Evolutionary conservation across 1,140 invertebrate species (phyloP).

Genomic region (Drosophila nigrodunni): DNA sequence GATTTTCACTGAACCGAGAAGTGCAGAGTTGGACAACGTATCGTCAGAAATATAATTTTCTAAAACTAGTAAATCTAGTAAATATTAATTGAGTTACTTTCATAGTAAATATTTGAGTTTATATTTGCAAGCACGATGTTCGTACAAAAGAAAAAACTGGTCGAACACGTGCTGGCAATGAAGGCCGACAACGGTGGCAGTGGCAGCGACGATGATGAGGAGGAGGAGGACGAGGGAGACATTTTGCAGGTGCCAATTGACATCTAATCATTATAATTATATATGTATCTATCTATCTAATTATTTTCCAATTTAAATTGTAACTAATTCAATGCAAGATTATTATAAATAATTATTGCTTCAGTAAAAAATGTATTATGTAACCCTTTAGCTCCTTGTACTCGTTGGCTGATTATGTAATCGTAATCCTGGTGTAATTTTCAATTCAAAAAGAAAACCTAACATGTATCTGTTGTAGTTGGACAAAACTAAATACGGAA

Average conservation of each 20-base stretch:
- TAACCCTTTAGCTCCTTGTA: conserved; percentile 64
- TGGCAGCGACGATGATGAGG: conserved; percentile 68
- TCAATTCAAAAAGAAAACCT: conserved; percentile 19
- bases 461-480: conserved; percentile 39
- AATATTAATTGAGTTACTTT: conserved; percentile 47
- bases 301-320: conserved; percentile 30
- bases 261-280: conserved; percentile 15
- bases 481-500: conserved; percentile 29
- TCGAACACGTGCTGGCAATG: conserved; percentile 80
- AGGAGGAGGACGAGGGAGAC: conserved; percentile 81
- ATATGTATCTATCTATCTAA: conserved; percentile 4
- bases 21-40: conserved; percentile 12
- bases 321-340: conserved; percentile 57
- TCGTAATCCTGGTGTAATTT: conserved; percentile 38
- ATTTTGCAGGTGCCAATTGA: conserved; percentile 77
- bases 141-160: conserved; percentile 81
- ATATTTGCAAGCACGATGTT: conserved; percentile 62
- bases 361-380: conserved; percentile 49
- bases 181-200: conserved; percentile 57
- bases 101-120: conserved; percentile 49
- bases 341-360: conserved; percentile 54
- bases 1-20: conserved; percentile 17
- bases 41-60: conserved; percentile 15
- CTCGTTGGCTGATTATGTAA: conserved; percentile 72
- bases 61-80: conserved; percentile 61